Evolutionary conservation across 2,113 vertebrate species (phyloP).

Genomic region (Lophura nycthemera): DNA sequence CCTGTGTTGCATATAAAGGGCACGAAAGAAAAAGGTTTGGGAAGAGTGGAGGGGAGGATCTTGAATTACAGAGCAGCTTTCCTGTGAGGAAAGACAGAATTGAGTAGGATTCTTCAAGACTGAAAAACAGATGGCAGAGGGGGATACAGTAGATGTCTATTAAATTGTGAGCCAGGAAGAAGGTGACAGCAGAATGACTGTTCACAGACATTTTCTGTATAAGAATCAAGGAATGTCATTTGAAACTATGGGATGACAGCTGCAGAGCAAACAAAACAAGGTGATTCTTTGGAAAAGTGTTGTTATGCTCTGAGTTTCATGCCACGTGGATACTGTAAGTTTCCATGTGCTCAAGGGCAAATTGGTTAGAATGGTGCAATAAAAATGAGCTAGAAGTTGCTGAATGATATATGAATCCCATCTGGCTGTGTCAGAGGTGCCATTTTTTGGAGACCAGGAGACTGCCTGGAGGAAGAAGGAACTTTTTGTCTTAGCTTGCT

Average conservation of each 20-base stretch:
- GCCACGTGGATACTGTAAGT: neutral
- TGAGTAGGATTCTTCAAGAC: slow-evolving; percentile 15
- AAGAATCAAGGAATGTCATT: neutral
- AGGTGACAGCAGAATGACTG: neutral
- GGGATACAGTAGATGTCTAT: neutral
- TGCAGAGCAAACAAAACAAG: neutral
- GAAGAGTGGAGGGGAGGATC: neutral
- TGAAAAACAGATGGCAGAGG: slow-evolving; percentile 24
- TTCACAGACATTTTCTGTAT: neutral
- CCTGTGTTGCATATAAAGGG: rapidly evolving
- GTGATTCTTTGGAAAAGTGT: neutral
- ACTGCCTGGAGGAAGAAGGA: neutral
- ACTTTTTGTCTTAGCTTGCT: neutral
- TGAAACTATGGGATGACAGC: neutral
- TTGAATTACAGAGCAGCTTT: neutral
- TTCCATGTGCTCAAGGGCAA: neutral
- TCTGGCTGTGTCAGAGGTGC: neutral
- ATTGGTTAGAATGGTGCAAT: neutral
- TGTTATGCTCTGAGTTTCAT: neutral
- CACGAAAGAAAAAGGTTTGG: neutral
- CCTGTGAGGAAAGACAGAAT: slow-evolving; percentile 1
- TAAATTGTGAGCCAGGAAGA: neutral
- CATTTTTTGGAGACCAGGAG: neutral
- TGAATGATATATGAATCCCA: neutral
- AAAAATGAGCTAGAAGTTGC: neutral